Conservation (phyloP, 2,797 vertebrate genomes). For the Pteropus rufus region DNA sequence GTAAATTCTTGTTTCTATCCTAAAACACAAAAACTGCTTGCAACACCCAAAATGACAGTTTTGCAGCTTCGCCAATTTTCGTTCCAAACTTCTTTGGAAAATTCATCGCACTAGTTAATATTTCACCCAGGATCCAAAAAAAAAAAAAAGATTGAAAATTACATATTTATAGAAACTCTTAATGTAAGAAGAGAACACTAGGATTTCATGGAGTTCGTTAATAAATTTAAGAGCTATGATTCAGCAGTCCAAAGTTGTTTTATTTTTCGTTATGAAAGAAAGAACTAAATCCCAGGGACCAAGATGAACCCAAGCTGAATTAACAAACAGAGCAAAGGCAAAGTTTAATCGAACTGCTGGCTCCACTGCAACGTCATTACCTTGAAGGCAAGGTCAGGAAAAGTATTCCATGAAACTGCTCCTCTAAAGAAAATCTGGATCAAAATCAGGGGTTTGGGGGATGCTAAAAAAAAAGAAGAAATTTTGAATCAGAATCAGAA, state of each 20-base stretch:
- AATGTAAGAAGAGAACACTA: background rate
- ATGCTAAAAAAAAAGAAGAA: background rate
- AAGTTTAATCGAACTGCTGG: background rate
- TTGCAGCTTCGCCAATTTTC: background rate
- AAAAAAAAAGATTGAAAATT: background rate
- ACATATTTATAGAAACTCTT: background rate
- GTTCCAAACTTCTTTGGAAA: background rate
- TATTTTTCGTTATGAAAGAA: conserved; percentile 25
- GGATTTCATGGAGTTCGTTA: background rate
- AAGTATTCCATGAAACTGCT: background rate
- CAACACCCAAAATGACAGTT: background rate
- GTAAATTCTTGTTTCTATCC: background rate
- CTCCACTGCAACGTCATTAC: too few species aligned
- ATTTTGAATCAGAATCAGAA: background rate
- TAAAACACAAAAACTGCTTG: background rate
- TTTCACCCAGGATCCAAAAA: background rate
- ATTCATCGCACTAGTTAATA: background rate
- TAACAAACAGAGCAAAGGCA: conserved; percentile 16
- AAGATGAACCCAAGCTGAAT: conserved; percentile 43
- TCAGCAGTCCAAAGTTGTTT: conserved; percentile 13
- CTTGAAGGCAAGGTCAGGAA: background rate
- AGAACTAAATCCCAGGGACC: background rate
- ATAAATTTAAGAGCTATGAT: background rate
- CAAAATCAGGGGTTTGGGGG: too few species aligned
- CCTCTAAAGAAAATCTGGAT: background rate